Evolutionary conservation across 2,113 vertebrate genomes (phyloP), one percentile per base, ranked within the genome.

Genomic region (Copsychus sechellarum): DNA sequence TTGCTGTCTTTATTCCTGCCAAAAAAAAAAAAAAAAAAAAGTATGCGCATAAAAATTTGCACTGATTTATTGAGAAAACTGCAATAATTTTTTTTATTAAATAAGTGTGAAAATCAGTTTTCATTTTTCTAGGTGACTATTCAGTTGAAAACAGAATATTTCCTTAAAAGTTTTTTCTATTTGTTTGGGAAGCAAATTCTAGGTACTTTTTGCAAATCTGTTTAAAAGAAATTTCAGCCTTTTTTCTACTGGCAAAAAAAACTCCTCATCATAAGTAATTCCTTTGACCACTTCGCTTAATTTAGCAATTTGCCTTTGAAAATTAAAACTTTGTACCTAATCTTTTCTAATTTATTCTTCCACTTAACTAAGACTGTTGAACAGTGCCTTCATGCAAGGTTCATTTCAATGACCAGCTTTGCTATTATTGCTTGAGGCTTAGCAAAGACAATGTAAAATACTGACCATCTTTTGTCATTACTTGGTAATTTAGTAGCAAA

Each of bases 31-130:
- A 51, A 2, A n/a, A n/a, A n/a, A n/a, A n/a, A n/a, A n/a, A n/a
- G 2, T 7, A 31, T 38, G 3, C 18, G 3, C 2, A 0, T 34
- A 51, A 23, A 31, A 74, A 51, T 19, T 54, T 26, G 3, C 29
- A 38, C 7, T 8, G 12, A 50, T 69, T 61, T 69, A 8, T 33
- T 77, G 36, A 36, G 58, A 91, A 83, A 88, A 53, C 2, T 1
- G 6, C 15, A 70, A 62, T 21, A 5, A 42, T 2, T 1, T 4
- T 56, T 79, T 67, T 54, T 14, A 28, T 43, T 31, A 53, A 51
- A 2, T 43, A 50, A 62, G 7, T 76, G 7, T 43, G 16, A 72
- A 79, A 80, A 53, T 60, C 4, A 15, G 16, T 54, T 76, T 64
- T 54, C 2, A 22, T 36, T 91, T 88, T 91, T 86, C 33, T 40